A percentile compares a stretch with the other conserved stretches of the same genome.
Evolutionary conservation across 1,140 invertebrate genomes (phyloP).

Genomic region (Zaprionus nigranus): DNA sequence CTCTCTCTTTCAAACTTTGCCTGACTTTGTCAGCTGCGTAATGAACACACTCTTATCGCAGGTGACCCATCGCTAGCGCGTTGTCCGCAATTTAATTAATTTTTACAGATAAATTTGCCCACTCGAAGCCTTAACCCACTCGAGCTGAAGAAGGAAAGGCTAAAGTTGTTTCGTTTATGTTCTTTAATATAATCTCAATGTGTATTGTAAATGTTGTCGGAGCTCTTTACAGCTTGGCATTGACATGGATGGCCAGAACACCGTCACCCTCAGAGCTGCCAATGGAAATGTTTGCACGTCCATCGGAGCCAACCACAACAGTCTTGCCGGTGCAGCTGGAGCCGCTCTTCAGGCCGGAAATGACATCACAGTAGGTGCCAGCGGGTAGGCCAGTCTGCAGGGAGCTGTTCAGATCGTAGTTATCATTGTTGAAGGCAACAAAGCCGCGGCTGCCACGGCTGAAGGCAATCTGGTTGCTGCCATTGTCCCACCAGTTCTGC

Average conservation of each 20-base stretch:
- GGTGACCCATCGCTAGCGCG: conserved; percentile 29
- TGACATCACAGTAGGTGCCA: conserved; percentile 94
- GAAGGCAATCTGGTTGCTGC: conserved; percentile 91
- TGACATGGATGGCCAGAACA: conserved; percentile 91
- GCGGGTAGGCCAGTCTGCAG: conserved; percentile 90
- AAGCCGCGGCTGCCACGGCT: conserved; percentile 90
- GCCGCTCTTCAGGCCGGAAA: conserved; percentile 88
- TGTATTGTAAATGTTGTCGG: conserved; percentile 3
- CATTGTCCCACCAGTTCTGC: conserved; percentile 91
- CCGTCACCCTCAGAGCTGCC: conserved; percentile 87
- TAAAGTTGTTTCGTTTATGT: conserved; percentile 29
- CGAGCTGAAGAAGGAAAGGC: conserved; percentile 7
- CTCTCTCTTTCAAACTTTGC: background rate
- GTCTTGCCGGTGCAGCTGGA: conserved; percentile 89
- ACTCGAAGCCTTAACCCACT: background rate
- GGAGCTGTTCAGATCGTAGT: conserved; percentile 86
- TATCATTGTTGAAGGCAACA: conserved; percentile 89
- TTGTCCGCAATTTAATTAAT: conserved; percentile 43
- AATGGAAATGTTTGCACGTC: conserved; percentile 88
- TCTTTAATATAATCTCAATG: conserved; percentile 42
- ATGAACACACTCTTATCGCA: conserved; percentile 33
- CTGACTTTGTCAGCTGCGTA: conserved; percentile 44
- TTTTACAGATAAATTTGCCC: conserved; percentile 28
- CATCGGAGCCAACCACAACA: conserved; percentile 88
- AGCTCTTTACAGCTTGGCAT: conserved; percentile 76